Base-by-base conservation (phyloP, 2,797 vertebrate genomes). In the Emys orbicularis region DNA sequence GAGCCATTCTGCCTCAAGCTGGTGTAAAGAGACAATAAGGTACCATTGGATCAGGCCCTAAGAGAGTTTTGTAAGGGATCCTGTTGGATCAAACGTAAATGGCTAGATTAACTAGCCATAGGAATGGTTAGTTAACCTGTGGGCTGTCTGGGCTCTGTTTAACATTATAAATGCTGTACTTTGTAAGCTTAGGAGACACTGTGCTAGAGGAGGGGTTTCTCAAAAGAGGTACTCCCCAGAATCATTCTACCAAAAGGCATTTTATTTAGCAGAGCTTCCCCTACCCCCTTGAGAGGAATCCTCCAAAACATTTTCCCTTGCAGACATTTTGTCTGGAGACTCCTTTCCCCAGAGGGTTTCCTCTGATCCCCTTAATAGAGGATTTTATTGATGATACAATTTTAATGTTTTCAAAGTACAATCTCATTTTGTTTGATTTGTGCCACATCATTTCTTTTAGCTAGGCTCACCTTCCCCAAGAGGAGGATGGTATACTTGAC, bases 391-490 rank as follows among this genome's bases (percentile, higher is more conserved):
- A 53, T 84, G 13, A 12, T 37, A 15, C 34, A 90, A 84, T 50
- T 56, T 5, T 86, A 87, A 90, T 19, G 11, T 91, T 93, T 95
- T 92, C 92, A 87, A 90, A 77, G 16, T 90, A 88, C 84, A 41
- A 88, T 89, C 84, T 93, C 44, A 4, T 94, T 93, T 84, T 0
- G 84, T 79, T 50, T 10, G 49, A 79, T 82, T 37, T 59, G 49
- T 85, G 92, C 80, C 31, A 92, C 65, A 59, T 89, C 85, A 84
- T 6, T 90, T 57, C 19, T 87, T 93, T 91, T 52, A 81, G 41
- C 53, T 16, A 8, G 57, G 41, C 88, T 83, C 34, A 11, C 52
- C 9, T 37, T 80, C 56, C 76, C 72, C n/a, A 81, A 87, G 57
- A 82, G 44, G 29, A 89, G 16, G 12, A 27, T 41, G 90, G 11